Evolutionary conservation across 2,888 invertebrate species (phyloP).

Genomic region (Lasioglossum marginatum): DNA sequence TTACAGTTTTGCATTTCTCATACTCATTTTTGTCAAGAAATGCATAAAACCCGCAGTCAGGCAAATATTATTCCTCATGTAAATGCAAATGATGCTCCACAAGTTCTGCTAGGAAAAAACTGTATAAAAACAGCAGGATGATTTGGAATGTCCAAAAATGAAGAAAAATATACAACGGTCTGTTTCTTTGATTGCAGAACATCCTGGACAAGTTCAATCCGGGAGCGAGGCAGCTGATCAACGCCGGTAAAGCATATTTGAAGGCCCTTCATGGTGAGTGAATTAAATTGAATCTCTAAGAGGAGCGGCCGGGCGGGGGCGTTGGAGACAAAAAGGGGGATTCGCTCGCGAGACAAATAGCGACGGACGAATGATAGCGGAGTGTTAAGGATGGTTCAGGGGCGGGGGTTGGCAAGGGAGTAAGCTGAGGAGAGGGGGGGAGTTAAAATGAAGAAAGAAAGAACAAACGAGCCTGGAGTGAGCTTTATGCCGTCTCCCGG

Average conservation of each 20-base stretch:
- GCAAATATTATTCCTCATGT: too few relatives aligned
- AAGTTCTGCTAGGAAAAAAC: not conserved
- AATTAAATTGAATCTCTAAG: slow-evolving; percentile 64
- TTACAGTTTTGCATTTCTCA: too few relatives aligned
- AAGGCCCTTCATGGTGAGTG: slow-evolving; percentile 97
- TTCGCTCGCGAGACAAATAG: slow-evolving; percentile 52
- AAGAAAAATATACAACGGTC: not conserved
- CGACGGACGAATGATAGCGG: slow-evolving; percentile 43
- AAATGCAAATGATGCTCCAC: not conserved
- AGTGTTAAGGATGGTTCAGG: slow-evolving; percentile 26
- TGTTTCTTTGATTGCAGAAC: slow-evolving; percentile 89
- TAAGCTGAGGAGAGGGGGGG: not conserved
- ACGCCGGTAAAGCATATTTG: slow-evolving; percentile 96
- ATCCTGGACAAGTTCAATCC: slow-evolving; percentile 98
- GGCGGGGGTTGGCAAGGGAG: not conserved
- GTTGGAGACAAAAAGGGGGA: slow-evolving; percentile 25
- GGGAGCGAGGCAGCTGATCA: slow-evolving; percentile 96
- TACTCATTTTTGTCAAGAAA: too few relatives aligned
- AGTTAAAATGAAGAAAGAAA: slow-evolving; percentile 51
- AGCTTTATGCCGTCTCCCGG: slow-evolving; percentile 71
- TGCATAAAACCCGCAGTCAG: too few relatives aligned
- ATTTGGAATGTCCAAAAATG: not conserved
- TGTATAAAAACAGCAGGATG: not conserved
- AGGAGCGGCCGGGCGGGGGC: not conserved
- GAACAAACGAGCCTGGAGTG: slow-evolving; percentile 50